Base-by-base conservation (phyloP, 2,797 vertebrate genomes). In the Falco biarmicus region DNA sequence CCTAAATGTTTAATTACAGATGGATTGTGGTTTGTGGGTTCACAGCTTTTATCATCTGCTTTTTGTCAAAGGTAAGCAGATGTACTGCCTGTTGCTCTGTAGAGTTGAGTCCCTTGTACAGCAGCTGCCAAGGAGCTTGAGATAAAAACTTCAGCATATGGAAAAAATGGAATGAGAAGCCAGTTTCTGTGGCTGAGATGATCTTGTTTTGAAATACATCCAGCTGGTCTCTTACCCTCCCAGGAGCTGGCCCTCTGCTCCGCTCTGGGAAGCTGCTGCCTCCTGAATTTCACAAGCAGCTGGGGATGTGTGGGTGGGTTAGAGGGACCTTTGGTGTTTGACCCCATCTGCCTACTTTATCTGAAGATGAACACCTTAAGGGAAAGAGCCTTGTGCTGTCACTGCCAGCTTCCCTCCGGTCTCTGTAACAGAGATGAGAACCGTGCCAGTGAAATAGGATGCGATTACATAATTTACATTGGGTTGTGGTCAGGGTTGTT, bases 1-100 rank as follows among this genome's bases (percentile, higher is more conserved):
- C 93, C 89, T 92, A 41, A 53, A 81, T 83, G 87, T 92, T 91
- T 92, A 57, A 78, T 91, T 95, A 61, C 82, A 92, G 82, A 69
- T 68, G 91, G 94, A 15, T 89, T 91, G 90, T 90, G 92, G 17
- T 92, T 92, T 90, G 65, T 91, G 87, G 51, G 60, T 85, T 96
- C 65, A 34, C 92, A 96, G 89, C 71, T 91, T 89, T 91, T 94
- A 82, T 95, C 94, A 87, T 92, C 96, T 96, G 95, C 81, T 91
- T 84, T 92, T 96, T 94, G 91, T 94, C 84, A 71, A 37, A 96
- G 94, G 87, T 96, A 61, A 85, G 94, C 94, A 91, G 89, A 89
- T 91, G 91, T 64, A 54, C 73, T 94, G 82, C 94, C 76, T 96
- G 89, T 89, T 97, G 95, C 92, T 94, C 53, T 78, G 71, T 50